Percentiles rank a stretch among this genome's conserved stretches.
Evolutionary conservation across 2,113 vertebrate genomes (phyloP).

Genomic region (Leuciscus idus): DNA sequence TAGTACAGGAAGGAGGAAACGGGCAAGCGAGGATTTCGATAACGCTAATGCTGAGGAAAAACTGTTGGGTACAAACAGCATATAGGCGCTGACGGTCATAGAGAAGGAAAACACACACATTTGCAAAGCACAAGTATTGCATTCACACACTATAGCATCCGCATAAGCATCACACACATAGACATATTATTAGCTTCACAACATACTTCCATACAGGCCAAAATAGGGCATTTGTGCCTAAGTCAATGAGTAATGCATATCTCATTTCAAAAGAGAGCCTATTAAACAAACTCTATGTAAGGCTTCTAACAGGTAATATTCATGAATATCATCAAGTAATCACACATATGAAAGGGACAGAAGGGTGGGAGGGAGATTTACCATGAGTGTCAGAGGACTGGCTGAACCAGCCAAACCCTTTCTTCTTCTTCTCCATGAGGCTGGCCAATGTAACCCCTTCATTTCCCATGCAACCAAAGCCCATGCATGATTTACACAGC

Average conservation of each 20-base stretch:
- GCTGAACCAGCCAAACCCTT: slow-evolving; percentile 92
- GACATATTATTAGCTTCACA: slow-evolving; percentile 31
- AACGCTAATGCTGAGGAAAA: background rate
- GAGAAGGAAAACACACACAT: background rate
- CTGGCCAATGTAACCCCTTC: slow-evolving; percentile 95
- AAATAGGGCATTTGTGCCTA: slow-evolving; percentile 6
- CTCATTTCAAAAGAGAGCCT: background rate
- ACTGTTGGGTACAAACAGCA: background rate
- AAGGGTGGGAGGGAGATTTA: slow-evolving; percentile 79
- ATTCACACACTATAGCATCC: slow-evolving; percentile 16
- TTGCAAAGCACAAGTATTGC: slow-evolving; percentile 27
- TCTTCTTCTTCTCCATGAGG: slow-evolving; percentile 97
- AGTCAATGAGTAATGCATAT: background rate
- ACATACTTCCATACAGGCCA: slow-evolving; percentile 32
- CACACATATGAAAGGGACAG: slow-evolving; percentile 44
- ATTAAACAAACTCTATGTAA: background rate
- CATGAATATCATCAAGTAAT: slow-evolving; percentile 19
- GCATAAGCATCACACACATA: slow-evolving; percentile 20
- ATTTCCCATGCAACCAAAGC: slow-evolving; percentile 85
- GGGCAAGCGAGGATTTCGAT: background rate
- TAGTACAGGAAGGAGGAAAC: slow-evolving; percentile 6
- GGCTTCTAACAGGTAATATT: slow-evolving; percentile 6
- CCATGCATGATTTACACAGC: slow-evolving; percentile 81
- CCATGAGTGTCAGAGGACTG: slow-evolving; percentile 95
- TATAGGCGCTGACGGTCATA: background rate